These are phyloP conservation scores for Rhagoletis zephyria DNA, from an alignment of 1,140 invertebrate genomes.

Conservation along the genomic window DNA sequence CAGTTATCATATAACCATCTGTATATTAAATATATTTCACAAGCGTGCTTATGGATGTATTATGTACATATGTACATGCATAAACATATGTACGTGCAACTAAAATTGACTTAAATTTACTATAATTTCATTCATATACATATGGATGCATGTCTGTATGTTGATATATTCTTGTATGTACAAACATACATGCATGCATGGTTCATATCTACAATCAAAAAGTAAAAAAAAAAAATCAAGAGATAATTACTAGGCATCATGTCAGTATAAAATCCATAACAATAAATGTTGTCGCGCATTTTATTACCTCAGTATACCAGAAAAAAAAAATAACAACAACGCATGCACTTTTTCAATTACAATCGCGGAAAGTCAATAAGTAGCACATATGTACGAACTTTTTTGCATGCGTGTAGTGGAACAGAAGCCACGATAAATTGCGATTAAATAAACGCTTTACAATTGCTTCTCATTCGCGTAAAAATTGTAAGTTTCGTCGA, in stretches of 20 bases:
- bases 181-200: neutral
- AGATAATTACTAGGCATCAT: slow-evolving; percentile 32
- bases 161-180: neutral
- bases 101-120: too few species aligned
- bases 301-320: neutral
- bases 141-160: neutral
- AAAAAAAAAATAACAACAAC: slow-evolving; percentile 7
- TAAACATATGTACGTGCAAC: too few species aligned
- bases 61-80: too few species aligned
- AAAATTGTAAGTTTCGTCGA: neutral
- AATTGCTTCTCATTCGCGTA: neutral
- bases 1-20: too few species aligned
- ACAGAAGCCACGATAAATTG: slow-evolving; percentile 35
- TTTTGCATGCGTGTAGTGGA: neutral
- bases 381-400: neutral
- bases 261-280: neutral
- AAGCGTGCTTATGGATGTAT: too few species aligned
- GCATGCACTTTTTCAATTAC: slow-evolving; percentile 39
- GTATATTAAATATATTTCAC: too few species aligned
- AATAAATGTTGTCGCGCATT: slow-evolving; percentile 13
- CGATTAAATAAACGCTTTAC: slow-evolving; percentile 30
- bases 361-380: slow-evolving; percentile 8
- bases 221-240: slow-evolving; percentile 23
- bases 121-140: neutral
- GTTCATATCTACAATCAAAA: neutral